Percentiles rank a stretch among this genome's conserved stretches.
Conservation (phyloP, 2,888 invertebrate genomes). For the Eristalis arbustorum region DNA sequence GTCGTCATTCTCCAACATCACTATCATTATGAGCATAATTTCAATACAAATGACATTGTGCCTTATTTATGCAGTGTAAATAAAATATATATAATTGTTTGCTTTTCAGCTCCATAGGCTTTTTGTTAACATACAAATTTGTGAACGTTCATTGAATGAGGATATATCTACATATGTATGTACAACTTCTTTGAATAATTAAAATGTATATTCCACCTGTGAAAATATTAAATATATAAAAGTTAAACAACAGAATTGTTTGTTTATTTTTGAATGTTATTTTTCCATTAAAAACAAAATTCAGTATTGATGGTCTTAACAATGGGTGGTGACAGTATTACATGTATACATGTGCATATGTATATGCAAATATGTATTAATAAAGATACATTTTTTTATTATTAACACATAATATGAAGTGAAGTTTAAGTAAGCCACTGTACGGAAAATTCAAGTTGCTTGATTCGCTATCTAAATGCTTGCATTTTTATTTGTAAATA, state of each 20-base stretch:
- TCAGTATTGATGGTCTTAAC: too few relatives aligned
- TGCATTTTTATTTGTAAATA: background rate
- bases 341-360: too few relatives aligned
- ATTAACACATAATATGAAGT: too few relatives aligned
- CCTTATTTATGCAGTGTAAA: constrained; percentile 12
- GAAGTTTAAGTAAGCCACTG: too few relatives aligned
- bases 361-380: too few relatives aligned
- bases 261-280: background rate
- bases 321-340: too few relatives aligned
- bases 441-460: too few relatives aligned
- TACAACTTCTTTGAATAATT: background rate
- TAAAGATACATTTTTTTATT: too few relatives aligned
- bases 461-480: background rate
- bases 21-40: background rate
- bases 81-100: constrained; percentile 55
- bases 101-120: constrained; percentile 64
- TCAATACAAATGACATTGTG: background rate
- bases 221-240: constrained; percentile 1
- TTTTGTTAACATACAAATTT: constrained; percentile 18
- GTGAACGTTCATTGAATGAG: background rate
- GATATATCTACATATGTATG: background rate
- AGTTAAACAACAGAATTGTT: background rate
- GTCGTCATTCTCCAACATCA: background rate
- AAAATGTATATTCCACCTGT: constrained; percentile 9
- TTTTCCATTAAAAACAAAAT: too few relatives aligned